Evolutionary conservation across 2,888 invertebrate genomes (phyloP).

Genomic region (Mesodorylaimus sp.): DNA sequence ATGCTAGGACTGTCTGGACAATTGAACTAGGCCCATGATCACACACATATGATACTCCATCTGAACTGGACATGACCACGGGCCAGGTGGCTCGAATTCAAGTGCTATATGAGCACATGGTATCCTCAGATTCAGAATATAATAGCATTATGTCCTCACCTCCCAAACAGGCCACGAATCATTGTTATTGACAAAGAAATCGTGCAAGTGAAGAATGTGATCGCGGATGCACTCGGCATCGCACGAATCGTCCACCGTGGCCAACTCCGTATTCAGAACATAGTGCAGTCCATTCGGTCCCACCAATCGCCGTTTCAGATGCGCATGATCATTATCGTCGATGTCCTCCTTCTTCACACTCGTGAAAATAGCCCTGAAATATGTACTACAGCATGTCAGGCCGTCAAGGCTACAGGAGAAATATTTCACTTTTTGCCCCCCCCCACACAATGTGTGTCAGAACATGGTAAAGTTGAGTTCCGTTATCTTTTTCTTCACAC

Average conservation of each 20-base stretch:
- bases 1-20: no score
- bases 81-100: conserved; percentile 1
- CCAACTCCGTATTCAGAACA: conserved; percentile 13
- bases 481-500: no score
- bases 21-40: no score
- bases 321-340: no score
- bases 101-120: no score
- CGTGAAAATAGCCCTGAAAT: not conserved
- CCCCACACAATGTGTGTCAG: no score
- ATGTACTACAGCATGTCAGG: no score
- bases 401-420: no score
- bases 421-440: no score
- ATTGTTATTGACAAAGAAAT: conserved; percentile 20
- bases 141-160: conserved; percentile 20
- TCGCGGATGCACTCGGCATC: conserved; percentile 25
- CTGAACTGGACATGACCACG: no score
- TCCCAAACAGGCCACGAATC: conserved; percentile 25
- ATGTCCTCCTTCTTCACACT: not conserved
- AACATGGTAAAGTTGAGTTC: no score
- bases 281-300: not conserved
- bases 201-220: conserved; percentile 22
- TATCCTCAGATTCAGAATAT: not conserved
- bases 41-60: no score
- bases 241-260: conserved; percentile 16
- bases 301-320: not conserved